phyloP scores from a whole-genome alignment of 2,888 invertebrate genomes.

The Torymus auratus region DNA sequence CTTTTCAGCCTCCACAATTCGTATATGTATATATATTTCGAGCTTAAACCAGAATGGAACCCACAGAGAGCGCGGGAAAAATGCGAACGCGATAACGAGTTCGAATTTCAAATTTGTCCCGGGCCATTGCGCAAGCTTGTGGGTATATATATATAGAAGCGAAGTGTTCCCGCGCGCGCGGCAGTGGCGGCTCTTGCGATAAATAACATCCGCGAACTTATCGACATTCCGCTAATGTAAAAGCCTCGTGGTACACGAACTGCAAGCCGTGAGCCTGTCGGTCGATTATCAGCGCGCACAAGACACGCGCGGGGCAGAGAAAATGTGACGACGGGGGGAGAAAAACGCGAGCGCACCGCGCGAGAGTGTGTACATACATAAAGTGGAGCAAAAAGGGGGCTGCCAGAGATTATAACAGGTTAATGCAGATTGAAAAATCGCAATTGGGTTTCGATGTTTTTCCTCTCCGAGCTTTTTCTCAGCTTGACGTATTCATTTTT shows the following conservation, averaged over 20 bases:
- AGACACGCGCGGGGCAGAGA: too few relatives aligned
- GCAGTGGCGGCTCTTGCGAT: not conserved
- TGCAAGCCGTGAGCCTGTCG: constrained; percentile 3
- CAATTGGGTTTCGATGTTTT: not conserved
- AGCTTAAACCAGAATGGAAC: not conserved
- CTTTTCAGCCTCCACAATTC: too few relatives aligned
- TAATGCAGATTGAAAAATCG: not conserved
- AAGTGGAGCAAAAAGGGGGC: not conserved
- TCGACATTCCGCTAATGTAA: constrained; percentile 45
- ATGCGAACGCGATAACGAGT: constrained; percentile 19
- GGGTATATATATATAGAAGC: too few relatives aligned
- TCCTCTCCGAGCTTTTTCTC: not conserved
- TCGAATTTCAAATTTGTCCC: constrained; percentile 40
- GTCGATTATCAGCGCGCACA: constrained; percentile 15
- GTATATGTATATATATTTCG: constrained; percentile 1
- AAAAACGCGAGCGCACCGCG: too few relatives aligned
- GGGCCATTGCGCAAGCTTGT: constrained; percentile 5
- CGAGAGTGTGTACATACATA: too few relatives aligned
- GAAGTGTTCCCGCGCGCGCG: not conserved
- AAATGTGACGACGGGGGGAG: too few relatives aligned
- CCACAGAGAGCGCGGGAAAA: not conserved
- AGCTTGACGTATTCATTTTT: too few relatives aligned
- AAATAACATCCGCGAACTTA: constrained; percentile 48
- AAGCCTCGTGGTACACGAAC: constrained; percentile 18
- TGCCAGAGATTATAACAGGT: not conserved